Conservation (phyloP, 2,113 vertebrate species). For the Malaclemys terrapin region DNA sequence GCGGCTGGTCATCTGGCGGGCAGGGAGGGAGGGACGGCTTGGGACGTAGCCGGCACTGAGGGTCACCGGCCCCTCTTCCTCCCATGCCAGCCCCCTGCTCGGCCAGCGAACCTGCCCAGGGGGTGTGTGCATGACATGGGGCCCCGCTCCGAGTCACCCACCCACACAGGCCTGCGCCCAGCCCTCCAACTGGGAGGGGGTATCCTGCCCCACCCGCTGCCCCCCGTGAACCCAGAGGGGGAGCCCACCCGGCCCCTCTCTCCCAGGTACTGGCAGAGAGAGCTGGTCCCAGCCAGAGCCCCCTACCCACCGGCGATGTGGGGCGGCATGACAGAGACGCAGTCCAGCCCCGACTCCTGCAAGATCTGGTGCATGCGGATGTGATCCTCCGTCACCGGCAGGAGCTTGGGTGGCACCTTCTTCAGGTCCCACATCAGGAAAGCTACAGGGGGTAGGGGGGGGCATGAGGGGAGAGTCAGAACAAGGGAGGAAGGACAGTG, state of each 20-base stretch:
- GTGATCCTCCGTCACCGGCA: constrained; percentile 88
- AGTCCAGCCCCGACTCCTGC: constrained; percentile 87
- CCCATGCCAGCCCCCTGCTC: background rate
- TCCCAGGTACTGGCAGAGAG: no score
- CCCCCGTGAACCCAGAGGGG: background rate
- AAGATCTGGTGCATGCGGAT: constrained; percentile 88
- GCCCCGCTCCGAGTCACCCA: background rate
- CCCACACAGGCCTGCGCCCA: no score
- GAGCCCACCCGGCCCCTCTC: no score
- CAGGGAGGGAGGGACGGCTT: no score
- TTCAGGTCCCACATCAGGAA: constrained; percentile 92
- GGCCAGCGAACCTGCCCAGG: background rate
- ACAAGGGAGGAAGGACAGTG: background rate
- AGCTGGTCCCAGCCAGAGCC: background rate
- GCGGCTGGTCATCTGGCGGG: constrained; percentile 82
- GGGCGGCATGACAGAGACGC: constrained; percentile 91
- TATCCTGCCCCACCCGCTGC: background rate
- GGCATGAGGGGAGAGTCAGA: background rate
- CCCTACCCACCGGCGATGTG: constrained; percentile 85
- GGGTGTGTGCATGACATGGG: fast-evolving
- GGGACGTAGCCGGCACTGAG: background rate
- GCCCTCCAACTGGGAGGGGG: background rate
- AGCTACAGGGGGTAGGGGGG: constrained; percentile 70
- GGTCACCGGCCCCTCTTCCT: background rate
- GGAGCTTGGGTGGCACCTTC: constrained; percentile 85